phyloP scores from a whole-genome alignment of 1,140 invertebrate species.

The Drosophila parabipectinata region DNA sequence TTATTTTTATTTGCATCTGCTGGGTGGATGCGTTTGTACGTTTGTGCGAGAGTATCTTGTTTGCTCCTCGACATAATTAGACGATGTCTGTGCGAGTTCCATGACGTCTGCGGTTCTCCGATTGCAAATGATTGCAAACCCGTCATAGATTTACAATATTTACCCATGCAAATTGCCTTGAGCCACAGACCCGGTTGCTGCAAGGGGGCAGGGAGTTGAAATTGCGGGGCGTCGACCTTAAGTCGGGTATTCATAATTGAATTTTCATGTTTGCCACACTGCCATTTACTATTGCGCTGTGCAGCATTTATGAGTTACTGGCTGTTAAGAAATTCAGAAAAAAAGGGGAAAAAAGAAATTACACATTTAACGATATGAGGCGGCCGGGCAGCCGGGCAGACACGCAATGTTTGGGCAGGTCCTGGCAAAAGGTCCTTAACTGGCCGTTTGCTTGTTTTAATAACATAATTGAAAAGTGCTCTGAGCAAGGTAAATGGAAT shows the following conservation, averaged over 20 bases:
- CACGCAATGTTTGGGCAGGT: conserved; percentile 54
- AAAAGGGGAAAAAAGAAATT: conserved; percentile 38
- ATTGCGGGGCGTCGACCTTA: conserved; percentile 70
- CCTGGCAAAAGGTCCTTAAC: conserved; percentile 58
- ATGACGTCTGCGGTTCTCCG: conserved; percentile 41
- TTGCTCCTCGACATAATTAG: conserved; percentile 79
- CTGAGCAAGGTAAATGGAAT: conserved; percentile 62
- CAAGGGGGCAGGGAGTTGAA: not conserved
- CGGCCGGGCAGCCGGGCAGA: conserved; percentile 11
- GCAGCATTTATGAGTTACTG: conserved; percentile 54
- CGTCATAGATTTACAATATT: conserved; percentile 78
- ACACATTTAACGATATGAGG: conserved; percentile 41
- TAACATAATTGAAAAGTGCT: conserved; percentile 82
- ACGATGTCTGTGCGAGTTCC: conserved; percentile 61
- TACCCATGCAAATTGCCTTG: conserved; percentile 77
- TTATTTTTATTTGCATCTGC: conserved; percentile 76
- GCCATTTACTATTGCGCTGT: conserved; percentile 42
- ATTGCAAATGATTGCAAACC: conserved; percentile 73
- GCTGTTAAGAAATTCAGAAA: conserved; percentile 46
- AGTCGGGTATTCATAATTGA: conserved; percentile 75
- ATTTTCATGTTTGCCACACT: conserved; percentile 74
- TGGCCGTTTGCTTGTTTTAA: conserved; percentile 72
- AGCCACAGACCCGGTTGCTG: conserved; percentile 68
- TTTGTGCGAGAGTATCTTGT: conserved; percentile 52
- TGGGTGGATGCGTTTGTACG: conserved; percentile 22